Conservation (phyloP, 2,888 invertebrate species). For the Drosophila rellima region DNA sequence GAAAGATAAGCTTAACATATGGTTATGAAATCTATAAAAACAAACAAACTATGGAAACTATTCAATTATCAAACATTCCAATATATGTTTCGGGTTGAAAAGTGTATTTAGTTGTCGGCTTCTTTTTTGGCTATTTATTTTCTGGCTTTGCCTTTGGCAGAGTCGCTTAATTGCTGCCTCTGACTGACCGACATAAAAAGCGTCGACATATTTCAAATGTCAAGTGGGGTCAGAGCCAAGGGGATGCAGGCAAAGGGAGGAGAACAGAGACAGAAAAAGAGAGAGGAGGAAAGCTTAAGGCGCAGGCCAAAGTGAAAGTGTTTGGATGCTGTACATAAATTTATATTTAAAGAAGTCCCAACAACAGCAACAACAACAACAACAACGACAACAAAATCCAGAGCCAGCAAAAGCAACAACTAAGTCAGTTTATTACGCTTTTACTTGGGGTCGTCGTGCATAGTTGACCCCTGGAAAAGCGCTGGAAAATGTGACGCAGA, state of each 20-base stretch:
- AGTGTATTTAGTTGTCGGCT: slow-evolving; percentile 24
- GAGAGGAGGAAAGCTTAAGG: slow-evolving; percentile 43
- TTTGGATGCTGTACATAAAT: slow-evolving; percentile 68
- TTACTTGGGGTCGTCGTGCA: slow-evolving; percentile 24
- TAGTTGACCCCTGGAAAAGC: slow-evolving; percentile 33
- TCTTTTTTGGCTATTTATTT: not conserved
- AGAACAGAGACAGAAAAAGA: not conserved
- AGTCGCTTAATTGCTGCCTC: slow-evolving; percentile 65
- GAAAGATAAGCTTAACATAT: not conserved
- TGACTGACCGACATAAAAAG: slow-evolving; percentile 71
- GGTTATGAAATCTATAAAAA: no score
- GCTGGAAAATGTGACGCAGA: slow-evolving; percentile 23
- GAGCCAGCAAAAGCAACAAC: slow-evolving; percentile 11
- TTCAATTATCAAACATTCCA: no score
- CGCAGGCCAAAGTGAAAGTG: slow-evolving; percentile 48
- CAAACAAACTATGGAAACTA: no score
- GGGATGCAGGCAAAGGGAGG: slow-evolving; percentile 3
- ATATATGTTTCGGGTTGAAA: not conserved
- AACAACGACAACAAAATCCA: slow-evolving; percentile 20
- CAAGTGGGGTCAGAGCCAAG: slow-evolving; percentile 35
- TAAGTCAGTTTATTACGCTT: slow-evolving; percentile 66
- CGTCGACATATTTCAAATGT: slow-evolving; percentile 75
- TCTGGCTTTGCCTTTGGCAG: slow-evolving; percentile 29
- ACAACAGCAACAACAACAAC: slow-evolving; percentile 36
- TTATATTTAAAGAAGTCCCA: slow-evolving; percentile 69